Evolutionary conservation across 1,140 invertebrate species (phyloP).

Genomic region (Orchesella cincta): DNA sequence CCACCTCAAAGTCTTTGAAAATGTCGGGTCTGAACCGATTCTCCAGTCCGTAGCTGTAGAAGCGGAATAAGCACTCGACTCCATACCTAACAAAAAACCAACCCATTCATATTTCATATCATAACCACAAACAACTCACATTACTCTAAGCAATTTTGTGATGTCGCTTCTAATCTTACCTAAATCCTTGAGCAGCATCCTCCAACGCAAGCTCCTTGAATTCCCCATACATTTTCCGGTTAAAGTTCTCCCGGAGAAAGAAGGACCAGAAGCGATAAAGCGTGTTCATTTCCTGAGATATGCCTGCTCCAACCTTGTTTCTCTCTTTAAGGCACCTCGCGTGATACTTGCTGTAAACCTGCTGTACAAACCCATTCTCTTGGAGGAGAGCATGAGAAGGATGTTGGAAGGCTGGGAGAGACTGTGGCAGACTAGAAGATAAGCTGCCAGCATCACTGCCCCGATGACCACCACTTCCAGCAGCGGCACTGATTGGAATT

Average conservation of each 20-base stretch:
- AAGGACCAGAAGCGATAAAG: slow-evolving; percentile 99
- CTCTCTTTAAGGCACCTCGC: slow-evolving; percentile 90
- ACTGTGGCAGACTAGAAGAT: slow-evolving; percentile 63
- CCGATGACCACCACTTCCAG: not conserved
- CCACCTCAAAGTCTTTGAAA: slow-evolving; percentile 93
- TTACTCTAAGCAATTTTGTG: no score
- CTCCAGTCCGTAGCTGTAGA: slow-evolving; percentile 97
- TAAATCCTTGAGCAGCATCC: slow-evolving; percentile 86
- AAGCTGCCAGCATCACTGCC: slow-evolving; percentile 57
- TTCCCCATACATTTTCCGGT: slow-evolving; percentile 97
- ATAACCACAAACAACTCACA: no score
- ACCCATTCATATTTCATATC: slow-evolving; percentile 25
- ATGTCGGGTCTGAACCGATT: slow-evolving; percentile 88
- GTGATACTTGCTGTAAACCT: slow-evolving; percentile 90
- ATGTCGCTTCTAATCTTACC: slow-evolving; percentile 68
- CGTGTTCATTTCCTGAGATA: slow-evolving; percentile 96
- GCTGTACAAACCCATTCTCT: slow-evolving; percentile 96
- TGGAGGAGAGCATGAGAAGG: slow-evolving; percentile 93
- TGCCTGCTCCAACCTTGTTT: slow-evolving; percentile 85
- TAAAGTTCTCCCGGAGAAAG: slow-evolving; percentile 97
- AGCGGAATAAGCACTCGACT: slow-evolving; percentile 96
- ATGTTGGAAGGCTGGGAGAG: slow-evolving; percentile 90
- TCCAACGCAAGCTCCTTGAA: slow-evolving; percentile 87
- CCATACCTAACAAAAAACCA: slow-evolving; percentile 67
- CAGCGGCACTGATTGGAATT: no score